phyloP scores from a whole-genome alignment of 2,113 vertebrate genomes.

The Mellivora capensis region DNA sequence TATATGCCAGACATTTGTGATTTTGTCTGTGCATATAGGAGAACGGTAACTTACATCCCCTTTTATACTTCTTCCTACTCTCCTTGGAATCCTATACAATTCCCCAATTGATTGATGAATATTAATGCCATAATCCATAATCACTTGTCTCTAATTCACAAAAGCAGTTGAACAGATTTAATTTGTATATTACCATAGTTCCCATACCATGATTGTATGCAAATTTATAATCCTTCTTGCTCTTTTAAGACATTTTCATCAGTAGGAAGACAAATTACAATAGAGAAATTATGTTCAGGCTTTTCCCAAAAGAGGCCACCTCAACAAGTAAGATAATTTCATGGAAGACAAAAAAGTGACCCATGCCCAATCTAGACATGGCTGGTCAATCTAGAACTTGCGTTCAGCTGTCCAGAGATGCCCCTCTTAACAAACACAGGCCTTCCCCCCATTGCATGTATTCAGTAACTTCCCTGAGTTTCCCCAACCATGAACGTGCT shows the following conservation, averaged over 20 bases:
- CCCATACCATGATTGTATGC: no score
- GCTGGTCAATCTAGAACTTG: neutral
- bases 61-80: neutral
- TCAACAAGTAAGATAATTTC: neutral
- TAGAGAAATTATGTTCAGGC: neutral
- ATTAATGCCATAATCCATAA: neutral
- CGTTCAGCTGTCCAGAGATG: neutral
- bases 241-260: slow-evolving; percentile 16
- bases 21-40: neutral
- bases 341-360: neutral
- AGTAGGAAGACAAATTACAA: neutral
- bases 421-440: neutral
- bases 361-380: neutral
- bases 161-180: neutral
- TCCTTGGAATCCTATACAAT: neutral
- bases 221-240: neutral
- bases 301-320: neutral
- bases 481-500: neutral
- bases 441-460: neutral
- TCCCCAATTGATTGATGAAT: neutral
- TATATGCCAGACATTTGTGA: slow-evolving; percentile 12
- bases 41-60: neutral
- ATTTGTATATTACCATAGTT: neutral
- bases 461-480: neutral
- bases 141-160: neutral